Conservation (phyloP, 2,113 vertebrate genomes). For the Capreolus pygargus region DNA sequence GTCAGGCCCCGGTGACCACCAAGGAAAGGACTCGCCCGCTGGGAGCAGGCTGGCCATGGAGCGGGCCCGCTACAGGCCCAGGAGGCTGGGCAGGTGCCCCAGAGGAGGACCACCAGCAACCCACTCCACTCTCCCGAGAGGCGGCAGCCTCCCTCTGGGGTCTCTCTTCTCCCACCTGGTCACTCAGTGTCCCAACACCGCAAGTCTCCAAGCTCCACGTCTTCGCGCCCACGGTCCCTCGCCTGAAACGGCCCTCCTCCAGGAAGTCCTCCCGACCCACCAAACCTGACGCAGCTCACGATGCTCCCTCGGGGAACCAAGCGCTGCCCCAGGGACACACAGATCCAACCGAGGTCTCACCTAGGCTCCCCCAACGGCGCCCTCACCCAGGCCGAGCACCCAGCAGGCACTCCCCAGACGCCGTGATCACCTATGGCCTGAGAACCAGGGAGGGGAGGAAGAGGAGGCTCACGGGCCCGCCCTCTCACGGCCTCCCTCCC, state of each 20-base stretch:
- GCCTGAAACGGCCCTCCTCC: background rate
- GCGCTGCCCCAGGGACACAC: background rate
- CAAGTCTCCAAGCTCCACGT: background rate
- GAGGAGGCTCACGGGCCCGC: background rate
- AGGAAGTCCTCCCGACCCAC: background rate
- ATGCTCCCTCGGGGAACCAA: background rate
- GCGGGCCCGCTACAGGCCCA: background rate
- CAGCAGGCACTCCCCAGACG: background rate
- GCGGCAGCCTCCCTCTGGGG: background rate
- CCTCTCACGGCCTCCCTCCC: background rate
- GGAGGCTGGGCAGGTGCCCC: background rate
- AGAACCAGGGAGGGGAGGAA: background rate
- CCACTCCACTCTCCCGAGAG: background rate
- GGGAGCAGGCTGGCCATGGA: background rate
- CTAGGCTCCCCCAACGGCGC: background rate
- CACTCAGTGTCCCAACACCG: background rate
- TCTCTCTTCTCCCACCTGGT: background rate
- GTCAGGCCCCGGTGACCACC: background rate
- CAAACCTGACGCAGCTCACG: background rate
- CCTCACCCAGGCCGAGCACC: background rate
- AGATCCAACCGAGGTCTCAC: background rate
- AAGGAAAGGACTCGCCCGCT: background rate
- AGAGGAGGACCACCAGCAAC: background rate
- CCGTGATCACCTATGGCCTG: background rate
- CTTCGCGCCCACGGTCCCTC: background rate